Evolutionary conservation across 2,888 invertebrate species (phyloP), one percentile per base, ranked within the genome.

Genomic region (Aricia artaxerxes): DNA sequence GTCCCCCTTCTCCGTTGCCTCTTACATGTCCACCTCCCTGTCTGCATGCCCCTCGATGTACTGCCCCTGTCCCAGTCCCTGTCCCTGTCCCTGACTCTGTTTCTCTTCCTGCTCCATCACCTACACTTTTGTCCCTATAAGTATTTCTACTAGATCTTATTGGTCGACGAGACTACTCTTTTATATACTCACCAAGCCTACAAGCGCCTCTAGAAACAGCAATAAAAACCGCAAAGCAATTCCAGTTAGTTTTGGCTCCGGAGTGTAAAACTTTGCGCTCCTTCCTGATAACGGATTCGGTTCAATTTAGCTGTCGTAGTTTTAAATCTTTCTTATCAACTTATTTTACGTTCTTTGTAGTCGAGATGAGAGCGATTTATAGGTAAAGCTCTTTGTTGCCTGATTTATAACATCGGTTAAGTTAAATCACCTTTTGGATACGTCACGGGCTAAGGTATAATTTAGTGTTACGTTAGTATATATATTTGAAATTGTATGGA

Each of bases 271-370:
- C 69, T 69, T 69, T 38, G 38, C 31, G 64, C 64, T 69, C 64
- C 11, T 69, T 69, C 35, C 35, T 38, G 69, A 69, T 69, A 69
- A 69, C 35, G 6, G 35, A 35, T 13, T 69, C 69, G 69, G 35
- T 38, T 69, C 35, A 69, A 69, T 69, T 69, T 69, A 69, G 35
- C 16, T 69, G 69, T 69, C 69, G 69, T 69, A 69, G 69, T 6
- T 73, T 40, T 73, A 73, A 73, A 73, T 40, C 73, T 73, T 73
- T 73, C 44, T 73, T 73, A 73, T 73, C 73, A 44, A 73, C 44
- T 44, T 73, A 44, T 44, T 44, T 73, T 69, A 69, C 35, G 69
- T 24, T 73, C 73, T 73, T 73, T 73, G 73, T 24, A 44, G 73
- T 44, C 73, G 44, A 73, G 73, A 40, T 40, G 40, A n/a, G 73